Evolutionary conservation across 2,797 vertebrate species (phyloP).

Genomic region (Anomalospiza imberbis): DNA sequence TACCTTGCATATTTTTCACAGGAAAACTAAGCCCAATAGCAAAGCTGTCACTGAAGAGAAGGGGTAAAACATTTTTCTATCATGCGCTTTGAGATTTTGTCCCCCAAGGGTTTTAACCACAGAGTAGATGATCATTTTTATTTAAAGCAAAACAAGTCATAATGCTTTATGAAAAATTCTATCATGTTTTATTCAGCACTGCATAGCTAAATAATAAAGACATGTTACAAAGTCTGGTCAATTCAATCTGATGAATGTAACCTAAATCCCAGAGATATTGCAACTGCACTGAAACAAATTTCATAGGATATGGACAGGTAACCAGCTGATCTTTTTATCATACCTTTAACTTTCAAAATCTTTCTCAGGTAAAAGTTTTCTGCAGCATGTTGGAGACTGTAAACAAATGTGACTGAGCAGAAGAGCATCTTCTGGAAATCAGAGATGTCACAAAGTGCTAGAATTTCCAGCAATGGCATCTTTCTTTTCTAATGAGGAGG

Average conservation of each 20-base stretch:
- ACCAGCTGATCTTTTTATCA: neutral
- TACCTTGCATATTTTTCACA: neutral
- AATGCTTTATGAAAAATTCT: neutral
- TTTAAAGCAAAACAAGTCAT: neutral
- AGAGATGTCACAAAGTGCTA: neutral
- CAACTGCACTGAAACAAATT: neutral
- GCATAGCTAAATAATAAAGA: neutral
- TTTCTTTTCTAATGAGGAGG: neutral
- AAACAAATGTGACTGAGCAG: neutral
- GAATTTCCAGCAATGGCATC: neutral
- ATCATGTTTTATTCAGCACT: neutral
- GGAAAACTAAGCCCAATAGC: neutral
- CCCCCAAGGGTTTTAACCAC: neutral
- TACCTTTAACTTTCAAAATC: neutral
- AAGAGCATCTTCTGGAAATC: neutral
- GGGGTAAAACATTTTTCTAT: neutral
- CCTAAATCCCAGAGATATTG: neutral
- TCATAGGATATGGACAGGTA: neutral
- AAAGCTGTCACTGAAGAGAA: neutral
- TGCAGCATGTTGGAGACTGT: accelerated
- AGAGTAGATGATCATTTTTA: neutral
- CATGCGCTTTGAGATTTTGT: neutral
- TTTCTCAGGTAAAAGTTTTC: neutral
- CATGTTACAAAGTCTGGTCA: neutral
- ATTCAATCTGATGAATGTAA: neutral